phyloP scores from a whole-genome alignment of 2,888 invertebrate genomes.

The Eupeodes latifasciatus region DNA sequence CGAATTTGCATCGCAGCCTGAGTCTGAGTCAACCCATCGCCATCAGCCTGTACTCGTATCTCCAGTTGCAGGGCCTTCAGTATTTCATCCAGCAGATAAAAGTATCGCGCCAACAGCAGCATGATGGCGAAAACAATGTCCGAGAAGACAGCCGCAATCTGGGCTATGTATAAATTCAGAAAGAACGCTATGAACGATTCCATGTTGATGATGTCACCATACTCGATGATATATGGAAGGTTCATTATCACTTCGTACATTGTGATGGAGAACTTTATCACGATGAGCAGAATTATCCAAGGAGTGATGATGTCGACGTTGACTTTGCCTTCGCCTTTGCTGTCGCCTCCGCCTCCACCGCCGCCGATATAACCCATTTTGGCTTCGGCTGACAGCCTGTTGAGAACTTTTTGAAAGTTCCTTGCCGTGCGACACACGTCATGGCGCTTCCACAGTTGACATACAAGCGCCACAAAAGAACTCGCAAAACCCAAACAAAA shows the following conservation, averaged over 20 bases:
- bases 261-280: slow-evolving; percentile 78
- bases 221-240: slow-evolving; percentile 79
- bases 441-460: slow-evolving; percentile 73
- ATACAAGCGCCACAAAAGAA: slow-evolving; percentile 74
- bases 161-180: slow-evolving; percentile 78
- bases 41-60: slow-evolving; percentile 13
- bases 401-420: slow-evolving; percentile 39
- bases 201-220: slow-evolving; percentile 76
- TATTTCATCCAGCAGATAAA: slow-evolving; percentile 77
- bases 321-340: background rate
- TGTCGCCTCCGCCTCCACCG: background rate
- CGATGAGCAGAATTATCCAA: slow-evolving; percentile 52
- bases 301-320: slow-evolving; percentile 42
- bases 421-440: slow-evolving; percentile 32
- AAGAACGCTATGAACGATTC: slow-evolving; percentile 78
- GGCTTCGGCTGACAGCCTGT: slow-evolving; percentile 36
- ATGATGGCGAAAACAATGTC: slow-evolving; percentile 79
- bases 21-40: background rate
- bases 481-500: slow-evolving; percentile 57
- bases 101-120: slow-evolving; percentile 78
- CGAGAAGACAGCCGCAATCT: slow-evolving; percentile 78
- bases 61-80: slow-evolving; percentile 32
- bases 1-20: background rate
- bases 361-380: slow-evolving; percentile 25
- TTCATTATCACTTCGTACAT: slow-evolving; percentile 79